These are phyloP conservation scores for Onychomys arenicola DNA, from an alignment of 2,797 vertebrate genomes.

Conservation along the genomic window DNA sequence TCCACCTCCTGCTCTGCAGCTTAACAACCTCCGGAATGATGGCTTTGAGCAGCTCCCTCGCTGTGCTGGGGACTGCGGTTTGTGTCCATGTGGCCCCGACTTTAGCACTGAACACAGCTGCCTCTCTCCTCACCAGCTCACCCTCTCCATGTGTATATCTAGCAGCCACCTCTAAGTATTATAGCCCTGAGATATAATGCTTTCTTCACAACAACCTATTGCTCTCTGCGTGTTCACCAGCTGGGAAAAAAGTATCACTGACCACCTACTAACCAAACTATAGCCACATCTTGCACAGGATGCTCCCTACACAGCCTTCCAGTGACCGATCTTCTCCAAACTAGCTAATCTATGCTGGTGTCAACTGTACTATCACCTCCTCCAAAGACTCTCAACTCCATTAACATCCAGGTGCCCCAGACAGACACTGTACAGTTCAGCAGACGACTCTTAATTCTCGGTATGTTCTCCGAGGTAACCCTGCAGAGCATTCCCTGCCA, in stretches of 20 bases:
- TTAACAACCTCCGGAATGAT: neutral
- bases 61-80: neutral
- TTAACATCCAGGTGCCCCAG: neutral
- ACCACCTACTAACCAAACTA: neutral
- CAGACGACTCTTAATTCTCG: neutral
- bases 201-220: neutral
- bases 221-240: neutral
- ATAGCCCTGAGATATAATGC: neutral
- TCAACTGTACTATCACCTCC: neutral
- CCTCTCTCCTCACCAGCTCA: neutral
- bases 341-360: neutral
- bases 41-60: neutral
- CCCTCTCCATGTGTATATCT: neutral
- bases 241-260: neutral
- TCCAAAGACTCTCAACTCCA: neutral
- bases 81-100: neutral
- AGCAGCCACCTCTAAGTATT: neutral
- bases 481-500: neutral
- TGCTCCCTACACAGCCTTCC: neutral
- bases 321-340: neutral
- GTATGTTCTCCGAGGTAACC: neutral
- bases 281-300: neutral
- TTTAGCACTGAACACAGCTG: neutral
- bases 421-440: conserved; percentile 8
- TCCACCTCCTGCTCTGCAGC: neutral